Base-by-base conservation (phyloP, 2,888 invertebrate genomes). In the Apoderus coryli region DNA sequence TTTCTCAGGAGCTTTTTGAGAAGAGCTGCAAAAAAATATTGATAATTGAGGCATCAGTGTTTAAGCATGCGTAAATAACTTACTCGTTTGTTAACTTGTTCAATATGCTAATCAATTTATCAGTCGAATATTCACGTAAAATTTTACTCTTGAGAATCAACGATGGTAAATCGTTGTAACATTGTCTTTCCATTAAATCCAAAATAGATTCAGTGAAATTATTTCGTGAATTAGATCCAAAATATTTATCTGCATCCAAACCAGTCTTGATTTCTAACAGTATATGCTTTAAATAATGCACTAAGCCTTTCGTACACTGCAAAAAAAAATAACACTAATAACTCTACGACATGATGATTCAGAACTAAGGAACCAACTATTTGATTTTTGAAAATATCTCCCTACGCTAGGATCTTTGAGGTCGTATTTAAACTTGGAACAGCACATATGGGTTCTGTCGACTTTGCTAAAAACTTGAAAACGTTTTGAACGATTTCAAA, bases 81-180 rank as follows among this genome's bases (percentile, higher is more conserved):
- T 44, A 53, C 55, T 47, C 46, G 14, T 47, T 40, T 13, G 48
- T 39, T 36, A 46, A 48, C 7, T 52, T 42, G 5, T 39, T 42
- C 27, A 68, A 48, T 24, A 67, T 56, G 22, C 56, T 51, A 10
- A 67, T 61, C 28, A 69, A 48, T 43, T 65, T 65, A 33, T 67
- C 67, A 0, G 66, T 66, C 0, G 65, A 63, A 37, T 67, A 67
- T 39, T 69, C 68, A 12, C 66, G 48, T 4, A 69, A 43, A 23
- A 67, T 59, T 7, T 54, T 52, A 34, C 67, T 67, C 33, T 63
- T 60, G 9, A 69, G 49, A 22, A 68, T 61, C 33, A 69, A 46
- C 40, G 56, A 56, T 3, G 67, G 56, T 10, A 69, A 46, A 38
- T 64, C 62, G 13, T 55, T 52, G 16, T 53, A 57, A 28, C 52